Conservation (phyloP, 2,888 invertebrate genomes). For the Parapristionchus giblindavisi region DNA sequence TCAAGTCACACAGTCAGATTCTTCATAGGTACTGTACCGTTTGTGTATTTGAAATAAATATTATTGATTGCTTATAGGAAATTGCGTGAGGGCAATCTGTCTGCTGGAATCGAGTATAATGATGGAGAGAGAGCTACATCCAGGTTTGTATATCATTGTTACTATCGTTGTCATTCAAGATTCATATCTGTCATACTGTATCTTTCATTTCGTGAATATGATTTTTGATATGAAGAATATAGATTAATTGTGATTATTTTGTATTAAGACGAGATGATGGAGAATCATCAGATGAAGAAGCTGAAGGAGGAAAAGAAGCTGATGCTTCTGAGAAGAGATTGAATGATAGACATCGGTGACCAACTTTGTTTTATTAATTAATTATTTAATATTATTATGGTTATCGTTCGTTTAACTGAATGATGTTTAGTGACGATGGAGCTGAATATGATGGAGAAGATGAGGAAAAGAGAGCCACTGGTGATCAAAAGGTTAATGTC, state of each 20-base stretch:
- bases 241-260: neutral
- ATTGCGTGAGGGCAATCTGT: slow-evolving; percentile 37
- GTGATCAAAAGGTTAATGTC: slow-evolving; percentile 28
- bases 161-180: too few species aligned
- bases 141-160: too few species aligned
- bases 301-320: slow-evolving; percentile 62
- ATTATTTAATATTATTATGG: too few species aligned
- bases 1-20: slow-evolving; percentile 51
- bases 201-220: neutral
- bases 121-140: neutral
- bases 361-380: too few species aligned
- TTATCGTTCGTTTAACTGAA: too few species aligned
- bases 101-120: slow-evolving; percentile 24
- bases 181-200: too few species aligned
- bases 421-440: slow-evolving; percentile 55
- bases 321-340: slow-evolving; percentile 65
- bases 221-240: neutral
- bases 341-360: slow-evolving; percentile 56
- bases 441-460: slow-evolving; percentile 68
- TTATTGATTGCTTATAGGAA: slow-evolving; percentile 24
- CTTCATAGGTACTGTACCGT: slow-evolving; percentile 43
- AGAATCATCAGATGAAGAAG: slow-evolving; percentile 64
- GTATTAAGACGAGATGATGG: slow-evolving; percentile 48
- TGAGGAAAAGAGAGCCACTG: slow-evolving; percentile 48
- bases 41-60: neutral